Conservation (phyloP, 2,797 vertebrate species). For the Amniataba percoides region DNA sequence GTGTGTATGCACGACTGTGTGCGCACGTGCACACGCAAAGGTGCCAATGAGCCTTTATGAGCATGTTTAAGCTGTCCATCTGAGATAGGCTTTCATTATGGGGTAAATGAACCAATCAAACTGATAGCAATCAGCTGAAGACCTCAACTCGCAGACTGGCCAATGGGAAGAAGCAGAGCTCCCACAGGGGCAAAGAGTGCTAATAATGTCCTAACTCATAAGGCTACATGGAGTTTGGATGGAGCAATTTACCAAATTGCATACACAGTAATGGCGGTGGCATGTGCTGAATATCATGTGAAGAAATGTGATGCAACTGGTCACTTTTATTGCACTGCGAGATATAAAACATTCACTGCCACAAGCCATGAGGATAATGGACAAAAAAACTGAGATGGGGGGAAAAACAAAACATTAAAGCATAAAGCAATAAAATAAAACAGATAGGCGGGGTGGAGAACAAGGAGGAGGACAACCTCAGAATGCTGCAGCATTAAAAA, state of each 20-base stretch:
- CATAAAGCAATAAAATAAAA: slow-evolving; percentile 5
- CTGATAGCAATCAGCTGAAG: slow-evolving; percentile 72
- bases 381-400: not conserved
- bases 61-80: slow-evolving; percentile 77
- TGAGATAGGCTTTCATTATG: slow-evolving; percentile 71
- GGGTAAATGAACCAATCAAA: slow-evolving; percentile 78
- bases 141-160: slow-evolving; percentile 47
- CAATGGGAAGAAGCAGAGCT: slow-evolving; percentile 55
- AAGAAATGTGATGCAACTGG: slow-evolving; percentile 16
- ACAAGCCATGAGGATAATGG: slow-evolving; percentile 21
- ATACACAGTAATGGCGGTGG: slow-evolving; percentile 32
- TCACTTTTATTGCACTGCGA: slow-evolving; percentile 32
- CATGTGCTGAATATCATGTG: slow-evolving; percentile 34
- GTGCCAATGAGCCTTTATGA: slow-evolving; percentile 64
- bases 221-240: slow-evolving; percentile 31
- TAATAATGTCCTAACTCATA: slow-evolving; percentile 40
- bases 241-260: slow-evolving; percentile 43
- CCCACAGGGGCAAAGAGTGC: slow-evolving; percentile 43
- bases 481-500: slow-evolving; percentile 2
- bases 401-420: not conserved
- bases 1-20: slow-evolving; percentile 29
- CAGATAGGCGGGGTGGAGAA: not conserved
- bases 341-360: not conserved
- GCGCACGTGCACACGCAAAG: slow-evolving; percentile 41
- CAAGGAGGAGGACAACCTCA: not conserved